Conservation (phyloP, 2,797 vertebrate genomes). For the Gambusia yucatana region DNA sequence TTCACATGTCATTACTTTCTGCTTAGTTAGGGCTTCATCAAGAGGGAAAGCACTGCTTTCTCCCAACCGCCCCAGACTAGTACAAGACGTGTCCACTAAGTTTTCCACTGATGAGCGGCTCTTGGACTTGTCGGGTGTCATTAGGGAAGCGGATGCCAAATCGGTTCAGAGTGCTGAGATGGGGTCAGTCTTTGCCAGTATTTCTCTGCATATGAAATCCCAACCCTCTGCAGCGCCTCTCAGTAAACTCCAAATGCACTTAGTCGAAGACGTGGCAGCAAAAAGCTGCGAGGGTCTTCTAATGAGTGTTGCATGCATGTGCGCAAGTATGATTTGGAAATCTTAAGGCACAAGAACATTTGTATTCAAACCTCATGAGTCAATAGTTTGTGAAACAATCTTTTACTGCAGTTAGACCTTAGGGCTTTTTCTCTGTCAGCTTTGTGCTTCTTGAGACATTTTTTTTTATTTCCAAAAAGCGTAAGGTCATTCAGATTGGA, state of each 20-base stretch:
- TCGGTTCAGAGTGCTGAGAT: conserved; percentile 58
- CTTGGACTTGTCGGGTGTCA: conserved; percentile 74
- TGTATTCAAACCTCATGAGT: neutral
- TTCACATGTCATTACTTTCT: conserved; percentile 87
- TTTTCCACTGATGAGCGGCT: conserved; percentile 72
- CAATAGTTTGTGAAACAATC: neutral
- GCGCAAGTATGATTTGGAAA: conserved; percentile 20
- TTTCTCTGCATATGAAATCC: conserved; percentile 58
- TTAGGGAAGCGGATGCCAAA: conserved; percentile 70
- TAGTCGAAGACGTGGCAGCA: conserved; percentile 46
- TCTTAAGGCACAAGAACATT: conserved; percentile 26
- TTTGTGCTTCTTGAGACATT: neutral
- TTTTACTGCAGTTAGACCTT: neutral
- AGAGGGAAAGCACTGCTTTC: conserved; percentile 78
- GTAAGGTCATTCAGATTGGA: neutral
- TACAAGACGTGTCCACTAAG: conserved; percentile 68
- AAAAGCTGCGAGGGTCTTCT: conserved; percentile 38
- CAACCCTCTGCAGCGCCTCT: conserved; percentile 47
- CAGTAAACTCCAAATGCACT: conserved; percentile 54
- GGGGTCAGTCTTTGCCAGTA: conserved; percentile 59
- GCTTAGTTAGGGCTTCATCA: conserved; percentile 83
- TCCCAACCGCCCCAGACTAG: conserved; percentile 35
- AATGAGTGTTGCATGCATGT: conserved; percentile 17
- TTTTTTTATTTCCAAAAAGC: neutral
- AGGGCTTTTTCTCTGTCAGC: neutral